phyloP scores from a whole-genome alignment of 2,888 invertebrate genomes.

The Drepana falcataria region DNA sequence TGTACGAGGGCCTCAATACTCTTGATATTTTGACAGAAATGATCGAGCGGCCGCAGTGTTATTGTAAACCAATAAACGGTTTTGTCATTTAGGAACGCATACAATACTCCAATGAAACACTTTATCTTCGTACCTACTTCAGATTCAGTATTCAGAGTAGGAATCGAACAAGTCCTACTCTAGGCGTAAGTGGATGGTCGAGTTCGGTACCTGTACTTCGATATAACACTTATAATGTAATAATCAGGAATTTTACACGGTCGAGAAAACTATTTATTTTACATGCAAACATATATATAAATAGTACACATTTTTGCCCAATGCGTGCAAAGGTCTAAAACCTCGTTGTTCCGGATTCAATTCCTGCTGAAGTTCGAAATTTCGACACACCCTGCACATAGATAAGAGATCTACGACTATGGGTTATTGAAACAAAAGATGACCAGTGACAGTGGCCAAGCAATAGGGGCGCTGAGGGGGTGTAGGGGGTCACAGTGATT shows the following conservation, averaged over 20 bases:
- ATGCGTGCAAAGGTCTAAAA: too few relatives aligned
- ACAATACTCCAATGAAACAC: background rate
- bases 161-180: too few relatives aligned
- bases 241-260: too few relatives aligned
- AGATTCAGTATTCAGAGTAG: too few relatives aligned
- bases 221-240: too few relatives aligned
- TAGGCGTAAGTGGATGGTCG: too few relatives aligned
- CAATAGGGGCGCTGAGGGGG: conserved; percentile 26
- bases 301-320: too few relatives aligned
- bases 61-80: conserved; percentile 9
- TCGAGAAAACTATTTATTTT: too few relatives aligned
- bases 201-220: too few relatives aligned
- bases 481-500: conserved; percentile 11
- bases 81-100: background rate
- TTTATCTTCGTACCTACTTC: background rate
- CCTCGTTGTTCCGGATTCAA: too few relatives aligned
- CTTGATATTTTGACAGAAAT: conserved; percentile 43
- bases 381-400: background rate
- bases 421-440: conserved; percentile 14
- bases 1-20: conserved; percentile 36
- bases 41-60: conserved; percentile 29
- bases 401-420: background rate
- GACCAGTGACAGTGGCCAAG: conserved; percentile 17
- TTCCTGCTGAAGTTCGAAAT: background rate
- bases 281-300: too few relatives aligned